phyloP scores from a whole-genome alignment of 2,113 vertebrate species.

The Dipodomys spectabilis region DNA sequence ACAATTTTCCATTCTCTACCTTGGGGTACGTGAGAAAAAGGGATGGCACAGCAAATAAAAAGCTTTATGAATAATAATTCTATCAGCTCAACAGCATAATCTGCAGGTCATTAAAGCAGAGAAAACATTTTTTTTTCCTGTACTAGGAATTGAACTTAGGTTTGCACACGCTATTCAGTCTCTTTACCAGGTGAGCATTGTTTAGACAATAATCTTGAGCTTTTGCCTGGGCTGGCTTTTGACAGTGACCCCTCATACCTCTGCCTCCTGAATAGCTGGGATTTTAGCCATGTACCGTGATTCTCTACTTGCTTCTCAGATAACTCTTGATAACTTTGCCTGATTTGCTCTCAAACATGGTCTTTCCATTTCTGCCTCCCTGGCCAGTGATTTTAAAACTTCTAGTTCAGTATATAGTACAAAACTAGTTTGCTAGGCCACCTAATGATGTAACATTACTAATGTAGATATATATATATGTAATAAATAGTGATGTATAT shows the following conservation, averaged over 20 bases:
- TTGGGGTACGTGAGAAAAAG: not conserved
- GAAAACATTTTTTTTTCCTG: too few species aligned
- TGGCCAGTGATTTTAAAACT: conserved; percentile 40
- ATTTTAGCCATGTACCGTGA: too few species aligned
- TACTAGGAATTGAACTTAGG: too few species aligned
- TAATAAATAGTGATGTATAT: too few species aligned
- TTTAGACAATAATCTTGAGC: too few species aligned
- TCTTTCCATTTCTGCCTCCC: too few species aligned
- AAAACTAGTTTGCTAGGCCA: not conserved
- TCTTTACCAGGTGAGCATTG: too few species aligned
- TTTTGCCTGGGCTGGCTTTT: too few species aligned
- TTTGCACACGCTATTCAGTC: too few species aligned
- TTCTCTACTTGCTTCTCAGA: too few species aligned
- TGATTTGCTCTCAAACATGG: too few species aligned
- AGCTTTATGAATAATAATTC: not conserved
- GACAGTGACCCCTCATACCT: not conserved
- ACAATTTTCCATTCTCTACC: not conserved
- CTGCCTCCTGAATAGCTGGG: not conserved
- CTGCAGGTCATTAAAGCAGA: not conserved
- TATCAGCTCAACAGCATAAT: not conserved
- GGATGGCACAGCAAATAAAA: not conserved
- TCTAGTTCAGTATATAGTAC: not conserved
- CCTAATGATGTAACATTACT: not conserved
- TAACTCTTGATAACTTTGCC: too few species aligned
- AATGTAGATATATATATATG: not conserved